Conservation (phyloP, 2,888 invertebrate genomes). For the Drosophila niveifrons region DNA sequence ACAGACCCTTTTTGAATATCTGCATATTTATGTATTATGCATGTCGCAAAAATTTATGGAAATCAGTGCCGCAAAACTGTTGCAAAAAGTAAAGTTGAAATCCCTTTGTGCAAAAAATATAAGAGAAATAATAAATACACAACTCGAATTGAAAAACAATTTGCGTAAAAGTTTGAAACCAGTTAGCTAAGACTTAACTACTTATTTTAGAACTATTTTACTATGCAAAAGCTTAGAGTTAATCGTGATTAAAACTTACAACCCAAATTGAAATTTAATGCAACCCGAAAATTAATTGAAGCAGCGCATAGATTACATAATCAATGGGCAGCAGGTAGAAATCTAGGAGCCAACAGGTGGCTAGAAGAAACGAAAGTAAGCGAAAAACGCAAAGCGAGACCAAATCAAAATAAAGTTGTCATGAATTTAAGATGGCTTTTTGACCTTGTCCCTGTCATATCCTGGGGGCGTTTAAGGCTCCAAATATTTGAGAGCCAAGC, state of each 20-base stretch:
- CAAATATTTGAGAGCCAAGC: constrained; percentile 36
- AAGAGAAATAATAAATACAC: background rate
- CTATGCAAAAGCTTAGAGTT: background rate
- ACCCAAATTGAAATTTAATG: too few relatives aligned
- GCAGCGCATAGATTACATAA: background rate
- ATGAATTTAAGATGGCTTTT: constrained; percentile 48
- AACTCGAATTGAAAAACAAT: constrained; percentile 33
- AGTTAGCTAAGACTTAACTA: background rate
- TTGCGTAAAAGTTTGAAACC: background rate
- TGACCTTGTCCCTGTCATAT: constrained; percentile 34
- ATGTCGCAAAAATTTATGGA: constrained; percentile 25
- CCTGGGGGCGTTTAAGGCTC: constrained; percentile 19
- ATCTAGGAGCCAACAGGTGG: constrained; percentile 18
- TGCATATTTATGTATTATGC: constrained; percentile 10
- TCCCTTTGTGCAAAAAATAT: background rate
- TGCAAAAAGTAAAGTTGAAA: constrained; percentile 11
- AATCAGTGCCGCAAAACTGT: constrained; percentile 21
- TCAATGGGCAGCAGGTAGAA: background rate
- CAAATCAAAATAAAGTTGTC: constrained; percentile 45
- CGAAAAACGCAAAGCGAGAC: constrained; percentile 4
- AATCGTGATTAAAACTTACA: too few relatives aligned
- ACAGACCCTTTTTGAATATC: constrained; percentile 16
- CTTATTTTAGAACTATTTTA: background rate
- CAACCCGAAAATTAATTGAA: background rate
- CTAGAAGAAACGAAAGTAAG: background rate